phyloP scores from a whole-genome alignment of 2,113 vertebrate genomes.

The Microcebus ravelobensis region DNA sequence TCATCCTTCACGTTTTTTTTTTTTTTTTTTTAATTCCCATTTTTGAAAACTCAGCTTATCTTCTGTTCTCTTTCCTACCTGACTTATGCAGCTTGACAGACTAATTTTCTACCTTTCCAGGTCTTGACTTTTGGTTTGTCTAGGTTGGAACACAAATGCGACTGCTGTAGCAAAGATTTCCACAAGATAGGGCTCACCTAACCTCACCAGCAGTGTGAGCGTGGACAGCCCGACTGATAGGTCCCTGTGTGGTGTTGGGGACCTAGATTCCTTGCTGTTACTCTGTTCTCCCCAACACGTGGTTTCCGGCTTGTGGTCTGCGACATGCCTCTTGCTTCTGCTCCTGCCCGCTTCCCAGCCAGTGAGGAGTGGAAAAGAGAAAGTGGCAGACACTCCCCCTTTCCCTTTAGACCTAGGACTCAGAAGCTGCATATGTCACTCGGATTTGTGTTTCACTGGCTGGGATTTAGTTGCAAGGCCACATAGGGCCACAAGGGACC shows the following conservation, averaged over 20 bases:
- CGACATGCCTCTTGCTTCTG: neutral
- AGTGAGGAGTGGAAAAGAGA: neutral
- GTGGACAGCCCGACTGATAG: neutral
- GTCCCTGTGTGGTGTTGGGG: neutral
- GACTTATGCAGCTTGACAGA: neutral
- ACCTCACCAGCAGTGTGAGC: neutral
- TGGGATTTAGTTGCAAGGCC: neutral
- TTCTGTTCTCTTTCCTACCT: neutral
- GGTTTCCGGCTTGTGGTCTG: neutral
- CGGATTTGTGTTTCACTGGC: neutral
- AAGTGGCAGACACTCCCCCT: neutral
- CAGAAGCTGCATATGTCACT: neutral
- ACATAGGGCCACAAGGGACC: neutral
- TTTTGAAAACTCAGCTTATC: neutral
- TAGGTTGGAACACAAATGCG: neutral
- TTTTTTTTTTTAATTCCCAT: neutral
- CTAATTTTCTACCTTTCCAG: neutral
- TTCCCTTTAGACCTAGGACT: neutral
- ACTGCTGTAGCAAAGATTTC: neutral
- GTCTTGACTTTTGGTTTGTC: neutral
- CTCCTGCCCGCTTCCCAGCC: neutral
- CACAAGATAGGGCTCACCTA: too few species aligned
- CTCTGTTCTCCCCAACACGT: neutral
- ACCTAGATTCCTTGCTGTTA: neutral
- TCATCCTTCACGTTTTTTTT: neutral